Base-by-base conservation (phyloP, 1,140 invertebrate species). In the Drosophila bipectinata region DNA sequence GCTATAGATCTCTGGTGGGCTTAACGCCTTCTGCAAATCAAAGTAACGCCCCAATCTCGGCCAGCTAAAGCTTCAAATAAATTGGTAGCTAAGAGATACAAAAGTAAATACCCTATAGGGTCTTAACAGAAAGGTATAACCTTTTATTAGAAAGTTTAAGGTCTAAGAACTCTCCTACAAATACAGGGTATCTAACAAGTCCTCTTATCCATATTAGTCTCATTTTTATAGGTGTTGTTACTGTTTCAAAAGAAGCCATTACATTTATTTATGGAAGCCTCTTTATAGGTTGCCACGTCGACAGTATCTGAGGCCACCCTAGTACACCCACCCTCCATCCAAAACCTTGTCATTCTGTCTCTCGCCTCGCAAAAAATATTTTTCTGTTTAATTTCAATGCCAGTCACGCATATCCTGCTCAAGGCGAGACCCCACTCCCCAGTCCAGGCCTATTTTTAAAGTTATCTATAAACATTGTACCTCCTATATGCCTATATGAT, bases 381-480 rank as follows among this genome's bases (percentile, higher is more conserved):
- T 58, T 34, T 44, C 57, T 77, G 75, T 82, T 87, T 87, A 82
- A 87, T 87, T 87, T 82, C 61, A 61, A 85, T 88, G 78, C 82
- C 64, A 88, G 82, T 87, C 82, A 87, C 83, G 82, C 82, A 87
- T 87, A 87, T 87, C 82, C 82, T 87, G 82, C 49, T 39, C 28
- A 71, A 48, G 39, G 66, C 54, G 15, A 26, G 0, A 41, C 48
- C 39, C 45, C 57, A 1, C 15, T 37, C 4, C 4, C 39, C 37
- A 2, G 28, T n/a, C 21, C 56, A 34, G 39, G 62, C 64, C 48
- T 68, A 69, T 75, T 74, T 85, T 75, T 78, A 73, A 82, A 71
- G 59, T 66, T 85, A 87, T 87, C 77, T 82, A 72, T 77, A 80
- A 39, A 63, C 60, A 59, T 77, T 79, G 63, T 55, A 75, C 56